phyloP scores from a whole-genome alignment of 1,140 invertebrate species.

The Zophobas morio region DNA sequence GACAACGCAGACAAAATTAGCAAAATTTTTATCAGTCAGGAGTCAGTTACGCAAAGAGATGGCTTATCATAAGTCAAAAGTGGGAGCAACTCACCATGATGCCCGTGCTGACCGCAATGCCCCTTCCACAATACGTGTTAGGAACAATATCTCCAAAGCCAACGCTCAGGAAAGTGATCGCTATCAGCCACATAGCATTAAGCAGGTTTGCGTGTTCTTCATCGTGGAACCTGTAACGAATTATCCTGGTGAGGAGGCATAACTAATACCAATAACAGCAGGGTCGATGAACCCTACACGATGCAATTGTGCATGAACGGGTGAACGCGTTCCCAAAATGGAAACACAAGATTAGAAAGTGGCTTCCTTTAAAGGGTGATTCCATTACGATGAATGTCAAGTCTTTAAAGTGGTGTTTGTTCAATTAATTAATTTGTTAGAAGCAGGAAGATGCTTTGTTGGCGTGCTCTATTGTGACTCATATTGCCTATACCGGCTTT shows the following conservation, averaged over 20 bases:
- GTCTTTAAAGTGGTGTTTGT: conserved; percentile 22
- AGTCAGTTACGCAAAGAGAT: not conserved
- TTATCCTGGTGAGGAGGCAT: conserved; percentile 29
- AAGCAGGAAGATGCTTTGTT: conserved; percentile 14
- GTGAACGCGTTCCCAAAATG: conserved; percentile 1
- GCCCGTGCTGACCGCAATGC: conserved; percentile 97
- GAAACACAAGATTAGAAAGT: conserved; percentile 15
- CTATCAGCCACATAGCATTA: conserved; percentile 99
- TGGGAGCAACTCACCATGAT: conserved; percentile 90
- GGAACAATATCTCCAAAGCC: conserved; percentile 99
- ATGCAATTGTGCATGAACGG: conserved; percentile 30
- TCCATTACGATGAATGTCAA: conserved; percentile 22
- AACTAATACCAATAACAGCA: conserved; percentile 13
- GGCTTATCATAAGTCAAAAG: conserved; percentile 8
- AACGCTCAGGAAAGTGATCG: conserved; percentile 98
- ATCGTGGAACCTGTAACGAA: conserved; percentile 88
- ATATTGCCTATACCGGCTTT: not conserved
- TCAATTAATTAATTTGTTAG: conserved; percentile 26
- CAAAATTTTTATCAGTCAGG: conserved; percentile 15
- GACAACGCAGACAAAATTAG: conserved; percentile 26
- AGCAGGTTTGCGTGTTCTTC: conserved; percentile 97
- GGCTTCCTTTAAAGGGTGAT: not conserved
- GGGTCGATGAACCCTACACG: conserved; percentile 32
- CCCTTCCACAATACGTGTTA: conserved; percentile 99
- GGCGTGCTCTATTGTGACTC: not conserved